Base-by-base conservation (phyloP, 2,888 invertebrate genomes). In the Erynnis tages region DNA sequence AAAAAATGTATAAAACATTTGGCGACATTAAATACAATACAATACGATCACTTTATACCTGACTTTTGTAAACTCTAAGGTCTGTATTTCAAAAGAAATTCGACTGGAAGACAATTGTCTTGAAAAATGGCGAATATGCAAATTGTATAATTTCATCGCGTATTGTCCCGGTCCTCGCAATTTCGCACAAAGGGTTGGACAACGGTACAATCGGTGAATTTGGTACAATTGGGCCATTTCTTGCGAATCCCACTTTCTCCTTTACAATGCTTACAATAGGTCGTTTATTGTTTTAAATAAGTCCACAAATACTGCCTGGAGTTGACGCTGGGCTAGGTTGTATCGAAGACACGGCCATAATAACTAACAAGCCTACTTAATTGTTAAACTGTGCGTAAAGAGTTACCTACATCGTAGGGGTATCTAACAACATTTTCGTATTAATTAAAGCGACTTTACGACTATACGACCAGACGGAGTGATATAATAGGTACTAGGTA, bases 111-210 rank as follows among this genome's bases (percentile, higher is more conserved):
- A 41, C 50, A 50, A 50, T 44, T 43, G 53, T 48, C 44, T 32
- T 13, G n/a, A 37, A 49, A 53, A 54, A 50, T 47, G 46, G 25
- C 34, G 35, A 54, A 37, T 50, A 56, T 53, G 57, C 58, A 60
- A 59, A 61, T 65, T 60, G 59, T 62, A 62, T 59, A 61, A 65
- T 62, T 58, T 60, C 52, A 54, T 46, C 32, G 38, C 16, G 46
- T 52, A 55, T 62, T 52, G 57, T 50, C 17, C 23, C 44, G 32
- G 25, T 37, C 46, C 57, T 61, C 54, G 53, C 56, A 61, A 50
- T 53, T 48, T 48, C 35, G 37, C 47, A 60, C 59, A 61, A 63
- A 63, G 64, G 62, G 62, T 65, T 62, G 53, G 13, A 16, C 56
- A 16, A 38, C 30, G 10, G n/a, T 40, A 35, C 37, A 37, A 25